Evolutionary conservation across 2,113 vertebrate species (phyloP).

Genomic region (Alligator sinensis): DNA sequence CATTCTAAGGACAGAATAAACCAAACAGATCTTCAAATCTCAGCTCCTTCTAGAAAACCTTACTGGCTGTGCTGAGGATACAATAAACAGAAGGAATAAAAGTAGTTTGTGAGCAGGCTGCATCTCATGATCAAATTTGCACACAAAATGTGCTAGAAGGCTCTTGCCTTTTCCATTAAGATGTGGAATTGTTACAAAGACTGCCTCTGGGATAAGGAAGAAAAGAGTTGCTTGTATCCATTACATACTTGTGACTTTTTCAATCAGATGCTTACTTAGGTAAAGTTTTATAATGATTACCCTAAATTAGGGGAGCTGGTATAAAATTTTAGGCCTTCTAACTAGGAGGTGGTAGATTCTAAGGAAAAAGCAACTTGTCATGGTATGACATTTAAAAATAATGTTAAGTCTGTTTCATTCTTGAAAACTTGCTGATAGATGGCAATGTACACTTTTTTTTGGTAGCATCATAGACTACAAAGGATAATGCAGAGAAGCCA

Average conservation of each 20-base stretch:
- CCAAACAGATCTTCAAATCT: not conserved
- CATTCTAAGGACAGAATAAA: not conserved
- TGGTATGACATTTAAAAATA: not conserved
- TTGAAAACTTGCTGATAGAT: not conserved
- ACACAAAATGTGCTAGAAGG: not conserved
- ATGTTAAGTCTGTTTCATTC: not conserved
- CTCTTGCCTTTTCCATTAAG: not conserved
- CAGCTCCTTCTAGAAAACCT: not conserved
- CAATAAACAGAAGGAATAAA: not conserved
- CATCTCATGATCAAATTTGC: not conserved
- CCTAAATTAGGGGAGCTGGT: not conserved
- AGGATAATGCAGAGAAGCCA: slow-evolving; percentile 78
- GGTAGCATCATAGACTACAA: slow-evolving; percentile 79
- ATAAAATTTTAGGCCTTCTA: not conserved
- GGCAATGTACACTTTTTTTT: slow-evolving; percentile 13
- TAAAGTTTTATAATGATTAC: not conserved
- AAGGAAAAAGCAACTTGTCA: not conserved
- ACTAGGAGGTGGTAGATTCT: not conserved
- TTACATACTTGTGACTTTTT: not conserved
- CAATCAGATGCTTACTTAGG: not conserved
- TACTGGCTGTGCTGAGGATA: not conserved
- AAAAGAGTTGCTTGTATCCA: not conserved
- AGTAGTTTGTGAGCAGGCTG: not conserved
- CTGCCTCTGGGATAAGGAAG: not conserved
- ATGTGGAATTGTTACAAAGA: not conserved